Evolutionary conservation across 2,888 invertebrate genomes (phyloP), one percentile per base, ranked within the genome.

Genomic region (Clitarchus hookeri): DNA sequence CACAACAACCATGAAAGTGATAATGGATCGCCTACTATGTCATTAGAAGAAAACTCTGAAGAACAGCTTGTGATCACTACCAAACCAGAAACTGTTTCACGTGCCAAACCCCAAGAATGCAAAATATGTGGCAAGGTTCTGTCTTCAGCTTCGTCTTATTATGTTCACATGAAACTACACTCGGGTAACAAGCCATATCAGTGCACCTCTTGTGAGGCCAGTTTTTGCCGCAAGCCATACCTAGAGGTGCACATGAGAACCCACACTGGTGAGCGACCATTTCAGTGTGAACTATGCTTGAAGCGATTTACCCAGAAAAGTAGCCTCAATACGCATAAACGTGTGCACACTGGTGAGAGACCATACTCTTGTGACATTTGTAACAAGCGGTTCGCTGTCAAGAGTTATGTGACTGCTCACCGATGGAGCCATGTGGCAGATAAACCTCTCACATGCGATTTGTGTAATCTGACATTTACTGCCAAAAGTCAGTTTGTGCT

Each of bases 141-240:
- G 88, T 96, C 96, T 86, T 96, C 96, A 23, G 94, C 95, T 87
- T 95, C 95, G 80, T 96, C 95, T 88, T 96, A 96, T 91, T 96
- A 96, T 91, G 96, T 96, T 89, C 96, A 96, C 91, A 95, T 96
- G 95, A 96, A 96, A 91, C 93, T 96, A 89, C 96, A 96, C 92
- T 96, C 96, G 44, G 95, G 95, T 89, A 95, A 95, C 91, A 96
- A 96, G 91, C 96, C 96, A 88, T 96, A 95, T 91, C 95, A 95
- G 90, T 96, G 96, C 92, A 95, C 95, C 89, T 94, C 94, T 84
- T 96, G 96, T 91, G 96, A 96, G 90, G 96, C 96, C 84, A 95
- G 95, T 88, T 96, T 96, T 91, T 96, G 96, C 90, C 94, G 96
- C 89, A 96, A 96, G 92, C 96, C 96, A 84, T 96, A 96, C 91